A percentile compares a stretch with the other conserved stretches of the same genome.
Conservation (phyloP, 2,797 vertebrate species). For the Phataginus tetradactyla region DNA sequence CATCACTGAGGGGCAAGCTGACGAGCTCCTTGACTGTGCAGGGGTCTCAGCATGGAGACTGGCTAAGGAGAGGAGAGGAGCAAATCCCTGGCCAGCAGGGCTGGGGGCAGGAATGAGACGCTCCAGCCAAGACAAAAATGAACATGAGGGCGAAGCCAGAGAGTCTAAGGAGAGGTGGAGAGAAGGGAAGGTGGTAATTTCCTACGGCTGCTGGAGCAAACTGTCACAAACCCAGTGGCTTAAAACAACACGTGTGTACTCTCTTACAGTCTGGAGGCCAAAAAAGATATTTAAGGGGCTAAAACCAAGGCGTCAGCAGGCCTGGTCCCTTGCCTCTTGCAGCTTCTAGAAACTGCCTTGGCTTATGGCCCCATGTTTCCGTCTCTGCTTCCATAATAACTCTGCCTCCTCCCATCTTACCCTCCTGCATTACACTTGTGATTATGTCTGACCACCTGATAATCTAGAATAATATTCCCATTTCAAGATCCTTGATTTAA, state of each 20-base stretch:
- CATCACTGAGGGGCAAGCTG: neutral
- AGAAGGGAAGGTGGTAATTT: neutral
- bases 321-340: neutral
- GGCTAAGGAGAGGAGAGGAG: neutral
- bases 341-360: neutral
- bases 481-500: conserved; percentile 5
- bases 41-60: neutral
- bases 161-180: neutral
- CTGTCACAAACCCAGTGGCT: neutral
- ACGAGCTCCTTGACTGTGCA: neutral
- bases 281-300: neutral
- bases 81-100: neutral
- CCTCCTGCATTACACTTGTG: neutral
- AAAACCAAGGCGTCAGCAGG: neutral
- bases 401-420: neutral
- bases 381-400: neutral
- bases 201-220: neutral
- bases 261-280: neutral
- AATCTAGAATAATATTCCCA: neutral
- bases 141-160: neutral
- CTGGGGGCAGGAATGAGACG: neutral
- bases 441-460: neutral
- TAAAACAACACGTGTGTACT: neutral
- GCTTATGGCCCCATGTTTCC: neutral
- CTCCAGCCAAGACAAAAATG: neutral